Evolutionary conservation across 2,113 vertebrate species (phyloP).

Genomic region (Mustelus asterias): DNA sequence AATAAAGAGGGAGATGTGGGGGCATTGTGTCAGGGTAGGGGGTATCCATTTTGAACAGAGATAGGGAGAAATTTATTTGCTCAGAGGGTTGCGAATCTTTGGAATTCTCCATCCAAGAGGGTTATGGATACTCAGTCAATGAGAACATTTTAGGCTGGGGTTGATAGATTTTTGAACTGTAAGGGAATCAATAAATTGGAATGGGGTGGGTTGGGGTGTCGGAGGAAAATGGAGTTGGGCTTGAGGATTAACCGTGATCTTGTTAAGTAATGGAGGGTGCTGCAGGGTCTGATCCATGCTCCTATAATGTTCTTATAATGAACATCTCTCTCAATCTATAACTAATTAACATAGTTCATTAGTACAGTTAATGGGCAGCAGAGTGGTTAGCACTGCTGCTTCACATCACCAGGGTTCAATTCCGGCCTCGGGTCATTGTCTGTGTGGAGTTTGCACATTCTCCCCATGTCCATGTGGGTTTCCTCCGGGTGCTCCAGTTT

Average conservation of each 20-base stretch:
- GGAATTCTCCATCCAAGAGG: neutral
- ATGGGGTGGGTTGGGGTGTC: neutral
- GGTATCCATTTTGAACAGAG: neutral
- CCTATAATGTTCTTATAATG: neutral
- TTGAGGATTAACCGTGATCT: neutral
- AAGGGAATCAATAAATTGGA: neutral
- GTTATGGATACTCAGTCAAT: neutral
- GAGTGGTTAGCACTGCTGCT: too few species aligned
- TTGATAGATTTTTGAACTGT: neutral
- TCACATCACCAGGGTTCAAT: too few species aligned
- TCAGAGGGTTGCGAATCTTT: neutral
- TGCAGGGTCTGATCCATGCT: neutral
- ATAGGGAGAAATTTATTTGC: neutral
- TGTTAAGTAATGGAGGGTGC: too few species aligned
- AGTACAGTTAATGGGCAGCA: neutral
- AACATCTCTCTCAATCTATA: neutral
- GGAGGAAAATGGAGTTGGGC: neutral
- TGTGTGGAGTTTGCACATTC: too few species aligned
- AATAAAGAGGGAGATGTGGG: neutral
- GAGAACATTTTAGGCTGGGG: neutral
- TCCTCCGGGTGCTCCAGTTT: too few species aligned
- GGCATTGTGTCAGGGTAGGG: neutral
- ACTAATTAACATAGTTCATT: neutral
- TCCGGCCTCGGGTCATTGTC: too few species aligned
- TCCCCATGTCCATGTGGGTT: too few species aligned